Percentiles rank a stretch among this genome's conserved stretches.
Evolutionary conservation across 2,888 invertebrate species (phyloP).

Genomic region (Tetranychus piercei): DNA sequence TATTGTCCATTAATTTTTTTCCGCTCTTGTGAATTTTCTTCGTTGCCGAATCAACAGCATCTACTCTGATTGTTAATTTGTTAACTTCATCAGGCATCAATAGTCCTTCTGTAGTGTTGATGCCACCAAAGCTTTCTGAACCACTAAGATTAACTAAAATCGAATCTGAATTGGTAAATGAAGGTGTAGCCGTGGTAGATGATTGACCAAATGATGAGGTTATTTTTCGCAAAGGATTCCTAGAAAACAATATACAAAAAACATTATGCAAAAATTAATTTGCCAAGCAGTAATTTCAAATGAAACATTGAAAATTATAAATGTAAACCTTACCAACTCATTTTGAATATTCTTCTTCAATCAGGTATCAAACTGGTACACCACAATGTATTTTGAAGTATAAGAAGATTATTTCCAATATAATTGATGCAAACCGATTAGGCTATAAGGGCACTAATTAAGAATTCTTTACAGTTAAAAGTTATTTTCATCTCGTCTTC

Average conservation of each 20-base stretch:
- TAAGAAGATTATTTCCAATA: no score
- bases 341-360: no score
- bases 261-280: background rate
- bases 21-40: conserved; percentile 5
- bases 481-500: background rate
- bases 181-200: background rate
- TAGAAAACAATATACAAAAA: background rate
- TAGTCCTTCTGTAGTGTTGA: background rate
- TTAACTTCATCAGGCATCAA: background rate
- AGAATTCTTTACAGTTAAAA: no score
- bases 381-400: no score
- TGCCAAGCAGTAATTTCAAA: background rate
- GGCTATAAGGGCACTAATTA: no score
- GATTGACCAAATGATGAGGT: background rate
- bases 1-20: background rate
- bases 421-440: no score
- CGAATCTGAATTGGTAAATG: background rate
- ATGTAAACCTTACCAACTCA: no score
- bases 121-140: background rate
- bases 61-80: background rate
- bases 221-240: conserved; percentile 9
- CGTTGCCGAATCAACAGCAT: background rate
- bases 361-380: no score
- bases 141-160: background rate
- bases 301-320: no score